A percentile compares a stretch with the other conserved stretches of the same genome.
Evolutionary conservation across 2,888 invertebrate genomes (phyloP).

Genomic region (Meliscaeva auricollis): DNA sequence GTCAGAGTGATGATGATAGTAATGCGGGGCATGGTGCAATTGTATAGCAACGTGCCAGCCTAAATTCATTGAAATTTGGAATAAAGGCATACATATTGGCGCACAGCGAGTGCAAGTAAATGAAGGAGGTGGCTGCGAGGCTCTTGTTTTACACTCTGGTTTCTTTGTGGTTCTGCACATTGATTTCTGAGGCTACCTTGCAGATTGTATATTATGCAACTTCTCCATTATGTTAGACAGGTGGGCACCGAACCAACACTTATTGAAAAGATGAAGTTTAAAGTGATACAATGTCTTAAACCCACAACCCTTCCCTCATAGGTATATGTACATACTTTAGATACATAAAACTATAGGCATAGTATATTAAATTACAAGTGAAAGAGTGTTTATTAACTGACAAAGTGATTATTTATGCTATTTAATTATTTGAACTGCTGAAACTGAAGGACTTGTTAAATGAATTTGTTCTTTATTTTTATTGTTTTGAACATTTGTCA

Average conservation of each 20-base stretch:
- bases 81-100: background rate
- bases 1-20: slow-evolving; percentile 1
- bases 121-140: background rate
- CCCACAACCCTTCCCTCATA: background rate
- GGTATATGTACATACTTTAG: too few relatives aligned
- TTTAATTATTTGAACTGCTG: too few relatives aligned
- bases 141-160: slow-evolving; percentile 14
- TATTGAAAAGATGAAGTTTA: slow-evolving; percentile 26
- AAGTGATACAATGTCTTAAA: background rate
- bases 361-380: too few relatives aligned
- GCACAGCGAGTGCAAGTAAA: background rate
- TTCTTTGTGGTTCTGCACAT: slow-evolving; percentile 42
- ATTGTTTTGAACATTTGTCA: too few relatives aligned
- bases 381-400: too few relatives aligned
- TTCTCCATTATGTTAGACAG: slow-evolving; percentile 15
- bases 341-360: too few relatives aligned
- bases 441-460: too few relatives aligned
- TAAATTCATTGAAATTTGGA: slow-evolving; percentile 35
- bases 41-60: slow-evolving; percentile 10
- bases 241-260: slow-evolving; percentile 33
- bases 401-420: too few relatives aligned
- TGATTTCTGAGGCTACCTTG: slow-evolving; percentile 38
- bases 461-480: too few relatives aligned
- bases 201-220: slow-evolving; percentile 42
- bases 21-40: background rate